Evolutionary conservation across 2,888 invertebrate species (phyloP), one percentile per base, ranked within the genome.

Genomic region (Plemyria rubiginata): DNA sequence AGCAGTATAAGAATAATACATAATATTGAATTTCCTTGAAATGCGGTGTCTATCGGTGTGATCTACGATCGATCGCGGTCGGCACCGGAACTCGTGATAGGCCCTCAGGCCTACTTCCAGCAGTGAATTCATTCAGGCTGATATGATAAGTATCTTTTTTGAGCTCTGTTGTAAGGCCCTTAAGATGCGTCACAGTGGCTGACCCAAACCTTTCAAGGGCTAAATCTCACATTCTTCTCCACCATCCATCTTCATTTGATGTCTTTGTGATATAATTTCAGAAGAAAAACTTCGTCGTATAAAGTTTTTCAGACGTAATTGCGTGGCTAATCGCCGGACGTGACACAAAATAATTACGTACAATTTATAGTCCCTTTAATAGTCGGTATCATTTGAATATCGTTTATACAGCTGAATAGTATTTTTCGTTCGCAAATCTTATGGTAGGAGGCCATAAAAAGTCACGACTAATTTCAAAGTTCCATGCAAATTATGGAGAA

Each of bases 261-360:
- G 49, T 32, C 59, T 57, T 67, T 64, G 59, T 67, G n/a, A 62
- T 63, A 60, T 55, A 62, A 62, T 60, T 66, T 65, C 60, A 61
- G 54, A 62, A 59, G 57, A 66, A 65, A 62, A 64, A 53, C 55
- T 60, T 54, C 51, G 70, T 67, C 67, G 62, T 65, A 46, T 59
- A 48, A 63, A 68, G 62, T 69, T 75, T 77, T 75, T 76, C 54
- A 70, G 67, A 60, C 61, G 58, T 76, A 70, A 77, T 73, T 68
- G 56, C 68, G 60, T 67, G 71, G 50, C 55, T 68, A 71, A 74
- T 70, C 55, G 68, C 76, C 81, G 80, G 81, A 82, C 72, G 74
- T 83, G 77, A 78, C 77, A 72, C 28, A 59, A 67, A 67, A 67
- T 72, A 78, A 80, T 78, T 67, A 74, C 74, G 73, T 73, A 70